phyloP scores from a whole-genome alignment of 2,888 invertebrate genomes.

The Agrypnus murinus region DNA sequence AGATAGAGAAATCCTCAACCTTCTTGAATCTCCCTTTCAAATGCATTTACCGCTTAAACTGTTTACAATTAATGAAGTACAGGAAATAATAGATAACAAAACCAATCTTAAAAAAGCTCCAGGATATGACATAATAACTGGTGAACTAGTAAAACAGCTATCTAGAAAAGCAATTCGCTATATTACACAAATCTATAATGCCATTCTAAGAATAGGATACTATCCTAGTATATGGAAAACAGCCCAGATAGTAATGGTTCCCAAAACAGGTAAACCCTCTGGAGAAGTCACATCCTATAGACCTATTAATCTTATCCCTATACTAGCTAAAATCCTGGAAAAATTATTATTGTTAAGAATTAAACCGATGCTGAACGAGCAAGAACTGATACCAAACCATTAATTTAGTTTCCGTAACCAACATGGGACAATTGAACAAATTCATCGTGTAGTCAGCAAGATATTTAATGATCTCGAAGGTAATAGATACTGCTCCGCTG shows the following conservation, averaged over 20 bases:
- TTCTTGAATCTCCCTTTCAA: conserved; percentile 3
- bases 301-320: conserved; percentile 55
- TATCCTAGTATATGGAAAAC: conserved; percentile 53
- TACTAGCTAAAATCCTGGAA: conserved; percentile 54
- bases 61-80: conserved; percentile 32
- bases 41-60: conserved; percentile 32
- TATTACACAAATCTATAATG: conserved; percentile 47
- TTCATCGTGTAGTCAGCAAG: conserved; percentile 11
- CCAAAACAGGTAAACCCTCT: conserved; percentile 52
- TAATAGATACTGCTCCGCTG: conserved; percentile 15
- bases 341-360: conserved; percentile 53
- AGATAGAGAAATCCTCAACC: conserved; percentile 34
- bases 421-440: conserved; percentile 31
- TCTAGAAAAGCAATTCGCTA: conserved; percentile 31
- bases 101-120: conserved; percentile 51
- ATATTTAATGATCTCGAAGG: conserved; percentile 13
- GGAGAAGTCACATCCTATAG: conserved; percentile 47
- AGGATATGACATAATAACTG: conserved; percentile 57
- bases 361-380: no score
- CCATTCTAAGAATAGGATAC: conserved; percentile 49
- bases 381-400: no score
- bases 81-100: conserved; percentile 31
- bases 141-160: no score
- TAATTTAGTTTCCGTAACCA: conserved; percentile 17
- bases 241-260: conserved; percentile 55